These are phyloP conservation scores for Artibeus jamaicensis DNA, from an alignment of 2,797 vertebrate species.

Conservation along the genomic window DNA sequence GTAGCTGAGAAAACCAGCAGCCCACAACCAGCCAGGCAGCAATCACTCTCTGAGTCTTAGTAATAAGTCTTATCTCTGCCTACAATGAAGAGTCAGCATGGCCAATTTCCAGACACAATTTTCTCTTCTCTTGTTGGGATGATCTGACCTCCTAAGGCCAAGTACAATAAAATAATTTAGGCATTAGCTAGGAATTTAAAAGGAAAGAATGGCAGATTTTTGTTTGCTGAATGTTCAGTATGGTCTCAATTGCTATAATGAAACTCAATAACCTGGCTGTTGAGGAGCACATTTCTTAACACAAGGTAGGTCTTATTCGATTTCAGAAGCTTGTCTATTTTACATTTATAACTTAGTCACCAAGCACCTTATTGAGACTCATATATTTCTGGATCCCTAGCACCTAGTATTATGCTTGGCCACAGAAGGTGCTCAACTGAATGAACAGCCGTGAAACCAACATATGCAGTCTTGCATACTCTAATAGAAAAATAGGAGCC, in stretches of 20 bases:
- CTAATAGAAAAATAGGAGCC: background rate
- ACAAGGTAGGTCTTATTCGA: background rate
- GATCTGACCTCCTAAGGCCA: background rate
- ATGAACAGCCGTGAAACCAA: background rate
- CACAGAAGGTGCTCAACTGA: background rate
- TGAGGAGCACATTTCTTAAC: background rate
- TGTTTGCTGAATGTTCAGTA: background rate
- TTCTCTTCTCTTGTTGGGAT: conserved; percentile 35
- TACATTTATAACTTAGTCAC: conserved; percentile 2
- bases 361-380: background rate
- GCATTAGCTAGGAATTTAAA: conserved; percentile 19
- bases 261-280: background rate
- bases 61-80: background rate
- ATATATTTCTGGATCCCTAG: background rate
- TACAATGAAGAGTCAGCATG: background rate
- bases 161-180: conserved; percentile 28
- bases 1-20: background rate
- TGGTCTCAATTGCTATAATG: background rate
- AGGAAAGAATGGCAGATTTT: background rate
- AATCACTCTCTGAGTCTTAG: background rate
- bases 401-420: background rate
- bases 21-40: background rate
- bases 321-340: conserved; percentile 31
- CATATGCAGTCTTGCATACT: background rate
- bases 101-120: background rate